Conservation (phyloP, 2,113 vertebrate species). For the Elephas maximus region DNA sequence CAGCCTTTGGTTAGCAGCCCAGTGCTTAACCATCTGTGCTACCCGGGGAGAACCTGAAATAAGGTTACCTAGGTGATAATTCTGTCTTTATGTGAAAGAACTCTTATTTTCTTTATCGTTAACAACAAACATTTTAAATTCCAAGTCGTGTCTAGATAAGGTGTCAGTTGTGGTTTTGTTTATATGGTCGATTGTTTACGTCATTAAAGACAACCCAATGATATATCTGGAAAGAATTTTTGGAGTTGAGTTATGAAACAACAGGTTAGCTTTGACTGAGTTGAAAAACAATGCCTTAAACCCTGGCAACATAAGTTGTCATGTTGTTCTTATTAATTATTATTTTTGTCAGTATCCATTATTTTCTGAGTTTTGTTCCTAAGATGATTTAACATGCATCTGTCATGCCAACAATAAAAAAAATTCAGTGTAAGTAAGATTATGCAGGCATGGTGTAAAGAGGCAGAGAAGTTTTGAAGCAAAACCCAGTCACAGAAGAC, state of each 20-base stretch:
- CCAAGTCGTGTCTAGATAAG: neutral
- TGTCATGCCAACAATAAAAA: neutral
- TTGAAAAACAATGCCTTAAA: conserved; percentile 1
- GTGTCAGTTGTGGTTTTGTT: conserved; percentile 4
- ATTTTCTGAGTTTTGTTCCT: neutral
- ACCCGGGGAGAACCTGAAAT: neutral
- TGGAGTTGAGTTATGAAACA: neutral
- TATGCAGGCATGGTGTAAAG: neutral
- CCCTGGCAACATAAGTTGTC: neutral
- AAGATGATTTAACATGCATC: neutral
- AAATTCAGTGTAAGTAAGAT: neutral
- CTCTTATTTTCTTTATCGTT: neutral
- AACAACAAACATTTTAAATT: neutral
- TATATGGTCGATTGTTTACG: conserved; percentile 18
- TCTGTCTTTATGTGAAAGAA: neutral
- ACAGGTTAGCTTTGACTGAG: neutral
- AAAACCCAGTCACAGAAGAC: neutral
- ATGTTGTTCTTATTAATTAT: neutral
- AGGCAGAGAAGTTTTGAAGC: neutral
- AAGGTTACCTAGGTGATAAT: neutral
- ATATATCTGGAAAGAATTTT: neutral
- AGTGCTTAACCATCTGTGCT: neutral
- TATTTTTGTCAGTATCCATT: conserved; percentile 2
- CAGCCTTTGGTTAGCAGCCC: too few species aligned
- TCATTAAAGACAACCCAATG: neutral